Percentiles rank a stretch among this genome's conserved stretches.
phyloP scores from a whole-genome alignment of 2,113 vertebrate species.

The Typhlomys cinereus region DNA sequence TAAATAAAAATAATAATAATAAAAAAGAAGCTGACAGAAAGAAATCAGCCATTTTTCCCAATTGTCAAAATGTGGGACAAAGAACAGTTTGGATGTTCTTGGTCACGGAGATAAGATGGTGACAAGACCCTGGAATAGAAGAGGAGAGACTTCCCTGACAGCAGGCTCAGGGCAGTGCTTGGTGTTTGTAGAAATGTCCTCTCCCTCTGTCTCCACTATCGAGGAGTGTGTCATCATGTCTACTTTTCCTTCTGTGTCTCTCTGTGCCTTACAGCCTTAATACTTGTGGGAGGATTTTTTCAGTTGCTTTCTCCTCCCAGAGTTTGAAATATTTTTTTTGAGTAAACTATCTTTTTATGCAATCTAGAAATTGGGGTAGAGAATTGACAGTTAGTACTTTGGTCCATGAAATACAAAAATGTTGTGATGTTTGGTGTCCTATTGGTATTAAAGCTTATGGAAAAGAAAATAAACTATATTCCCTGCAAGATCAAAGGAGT shows the following conservation, averaged over 20 bases:
- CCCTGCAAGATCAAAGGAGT: background rate
- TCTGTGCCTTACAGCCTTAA: background rate
- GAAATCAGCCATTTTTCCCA: background rate
- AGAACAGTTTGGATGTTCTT: background rate
- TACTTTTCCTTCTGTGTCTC: constrained; percentile 1
- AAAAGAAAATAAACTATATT: constrained; percentile 20
- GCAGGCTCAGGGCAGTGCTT: background rate
- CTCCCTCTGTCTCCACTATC: background rate
- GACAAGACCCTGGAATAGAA: background rate
- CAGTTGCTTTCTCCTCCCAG: constrained; percentile 42
- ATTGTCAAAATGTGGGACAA: background rate
- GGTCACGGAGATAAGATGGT: background rate
- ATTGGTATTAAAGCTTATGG: background rate
- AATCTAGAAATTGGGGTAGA: background rate
- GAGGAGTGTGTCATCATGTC: background rate
- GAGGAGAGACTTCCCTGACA: background rate
- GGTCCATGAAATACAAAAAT: background rate
- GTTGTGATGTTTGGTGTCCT: background rate
- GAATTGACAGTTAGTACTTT: constrained; percentile 43
- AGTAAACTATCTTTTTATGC: background rate
- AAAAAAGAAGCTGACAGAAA: background rate
- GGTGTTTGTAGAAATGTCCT: background rate
- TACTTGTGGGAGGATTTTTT: background rate
- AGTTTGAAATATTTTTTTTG: background rate
- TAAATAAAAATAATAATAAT: no score